Evolutionary conservation across 2,797 vertebrate species (phyloP), one percentile per base, ranked within the genome.

Genomic region (Mormyrus proboscirostris): DNA sequence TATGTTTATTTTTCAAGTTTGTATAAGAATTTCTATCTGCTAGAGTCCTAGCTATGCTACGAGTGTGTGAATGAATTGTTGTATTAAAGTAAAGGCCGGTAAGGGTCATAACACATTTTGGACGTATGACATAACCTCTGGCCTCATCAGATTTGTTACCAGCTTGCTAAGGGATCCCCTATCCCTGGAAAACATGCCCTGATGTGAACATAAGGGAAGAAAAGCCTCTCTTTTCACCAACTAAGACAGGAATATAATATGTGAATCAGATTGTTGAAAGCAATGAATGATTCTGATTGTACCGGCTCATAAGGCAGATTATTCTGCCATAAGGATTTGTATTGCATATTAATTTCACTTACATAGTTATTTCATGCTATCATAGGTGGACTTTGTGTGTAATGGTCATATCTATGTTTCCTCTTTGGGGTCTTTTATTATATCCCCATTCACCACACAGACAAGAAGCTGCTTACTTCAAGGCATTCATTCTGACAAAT

Each of bases 1-100:
- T 93, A 93, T 92, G 92, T 93, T 93, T 92, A 90, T 93, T 91
- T 47, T 65, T 25, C 59, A 6, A 65, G 33, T 69, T 88, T 47
- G 22, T 88, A n/a, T 19, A 49, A 10, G 87, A 88, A 69, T 65
- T 22, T 49, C 41, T 44, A 65, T 69, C 57, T 25, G 19, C 8
- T 25, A 57, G 33, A 87, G 44, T 41, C 44, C 59, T 41, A 47
- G 86, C 29, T 57, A 10, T 87, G 29, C 51, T 41, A 38, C 49
- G 16, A 86, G 29, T 59, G 55, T 57, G 86, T 87, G 47, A 33
- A 87, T 62, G 49, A 49, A 85, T 14, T 22, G 16, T 25, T n/a
- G 59, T 38, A 22, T 50, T 65, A 55, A 65, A 89, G 65, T 73
- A 65, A 22, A 38, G 55, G 65, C 19, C 57, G 2, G 16, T 82